phyloP scores from a whole-genome alignment of 2,113 vertebrate genomes.

The Uropsilus gracilis region DNA sequence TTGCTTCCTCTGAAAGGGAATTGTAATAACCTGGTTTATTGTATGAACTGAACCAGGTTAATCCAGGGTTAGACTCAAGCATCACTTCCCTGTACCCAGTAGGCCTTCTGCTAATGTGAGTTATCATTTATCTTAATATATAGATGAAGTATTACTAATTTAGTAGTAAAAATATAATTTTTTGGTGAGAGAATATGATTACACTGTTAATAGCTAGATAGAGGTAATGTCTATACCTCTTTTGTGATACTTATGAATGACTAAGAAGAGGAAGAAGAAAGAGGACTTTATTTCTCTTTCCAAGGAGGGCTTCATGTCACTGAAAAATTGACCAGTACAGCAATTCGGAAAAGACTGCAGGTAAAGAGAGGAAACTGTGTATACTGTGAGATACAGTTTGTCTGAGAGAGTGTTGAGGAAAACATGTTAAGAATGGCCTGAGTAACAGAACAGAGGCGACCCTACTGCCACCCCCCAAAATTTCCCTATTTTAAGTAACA shows the following conservation, averaged over 20 bases:
- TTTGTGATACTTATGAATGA: background rate
- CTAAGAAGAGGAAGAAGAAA: background rate
- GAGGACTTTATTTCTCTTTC: background rate
- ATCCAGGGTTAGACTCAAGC: background rate
- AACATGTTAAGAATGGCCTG: background rate
- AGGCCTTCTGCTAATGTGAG: background rate
- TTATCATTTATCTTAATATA: conserved; percentile 9
- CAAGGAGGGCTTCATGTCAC: background rate
- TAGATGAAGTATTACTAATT: background rate
- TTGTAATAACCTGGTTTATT: background rate
- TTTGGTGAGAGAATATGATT: background rate
- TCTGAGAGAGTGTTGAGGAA: background rate
- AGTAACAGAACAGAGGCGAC: background rate
- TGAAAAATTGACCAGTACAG: background rate
- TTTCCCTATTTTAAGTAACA: background rate
- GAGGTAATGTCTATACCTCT: background rate
- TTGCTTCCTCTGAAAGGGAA: background rate
- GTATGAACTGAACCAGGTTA: background rate
- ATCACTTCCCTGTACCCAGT: background rate
- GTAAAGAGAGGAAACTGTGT: background rate
- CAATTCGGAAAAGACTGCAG: background rate
- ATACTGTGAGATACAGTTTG: background rate
- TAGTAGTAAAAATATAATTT: background rate
- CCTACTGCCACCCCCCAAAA: background rate
- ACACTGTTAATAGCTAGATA: background rate